Base-by-base conservation (phyloP, 2,888 invertebrate species). In the Agonopterix arenella region DNA sequence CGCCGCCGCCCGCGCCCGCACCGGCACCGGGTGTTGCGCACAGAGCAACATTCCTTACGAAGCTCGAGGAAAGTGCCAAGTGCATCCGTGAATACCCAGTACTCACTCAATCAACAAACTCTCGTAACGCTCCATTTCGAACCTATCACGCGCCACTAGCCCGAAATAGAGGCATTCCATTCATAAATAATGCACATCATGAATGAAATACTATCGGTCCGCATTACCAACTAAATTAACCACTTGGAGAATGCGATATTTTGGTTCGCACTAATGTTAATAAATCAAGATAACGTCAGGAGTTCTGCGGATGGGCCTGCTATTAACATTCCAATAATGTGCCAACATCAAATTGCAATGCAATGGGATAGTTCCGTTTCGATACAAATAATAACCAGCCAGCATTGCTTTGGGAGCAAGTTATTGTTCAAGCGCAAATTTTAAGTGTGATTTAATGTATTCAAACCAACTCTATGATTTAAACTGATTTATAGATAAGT, bases 271-370 rank as follows among this genome's bases (percentile, higher is more conserved):
- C 65, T 64, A 67, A 69, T 69, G 66, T 67, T 58, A 56, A 83
- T 86, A 74, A 79, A 80, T 84, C 80, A 82, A 82, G 84, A 86
- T 84, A 85, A 77, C 70, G 67, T 67, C 66, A 61, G 60, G 65
- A 76, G 80, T 73, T 78, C 85, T 85, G 83, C 77, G 77, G 78
- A 85, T 84, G 76, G 68, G 61, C 58, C 53, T 54, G 72, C 80
- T 72, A 83, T 85, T 82, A 78, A 83, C 80, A 84, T 85, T 56
- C 82, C 80, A 75, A 73, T 74, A 74, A 75, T 76, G 69, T 80
- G 76, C 81, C 81, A 83, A 81, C 69, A 78, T 70, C 64, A 66
- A 75, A 46, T 76, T 76, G 72, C 76, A 76, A 72, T 76, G 72
- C 76, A 76, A 72, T 73, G 63, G 62, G 61, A 59, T 67, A 68